Percentiles rank a stretch among this genome's conserved stretches.
phyloP scores from a whole-genome alignment of 92 coral and sea anemone genomes.

The Scolanthus callimorphus region DNA sequence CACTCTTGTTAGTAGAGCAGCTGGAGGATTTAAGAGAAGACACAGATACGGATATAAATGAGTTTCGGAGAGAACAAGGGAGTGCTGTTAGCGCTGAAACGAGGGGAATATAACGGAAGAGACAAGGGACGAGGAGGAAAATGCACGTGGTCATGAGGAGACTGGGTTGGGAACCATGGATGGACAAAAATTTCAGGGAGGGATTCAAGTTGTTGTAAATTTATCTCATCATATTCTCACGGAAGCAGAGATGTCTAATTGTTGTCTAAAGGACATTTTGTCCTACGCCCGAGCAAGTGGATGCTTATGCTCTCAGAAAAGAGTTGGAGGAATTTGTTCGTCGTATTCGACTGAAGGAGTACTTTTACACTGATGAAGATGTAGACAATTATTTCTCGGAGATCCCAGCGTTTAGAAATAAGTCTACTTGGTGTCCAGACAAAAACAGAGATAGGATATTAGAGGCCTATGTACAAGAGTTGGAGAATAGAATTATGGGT shows the following conservation, averaged over 20 bases:
- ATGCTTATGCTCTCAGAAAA: too few species aligned
- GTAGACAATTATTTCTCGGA: too few species aligned
- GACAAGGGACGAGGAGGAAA: neutral
- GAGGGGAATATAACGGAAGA: neutral
- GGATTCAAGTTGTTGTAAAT: neutral
- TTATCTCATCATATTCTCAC: neutral
- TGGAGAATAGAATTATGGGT: constrained; percentile 10
- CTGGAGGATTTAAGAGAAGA: neutral
- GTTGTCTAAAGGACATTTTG: neutral
- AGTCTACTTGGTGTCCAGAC: too few species aligned
- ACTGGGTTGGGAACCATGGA: neutral
- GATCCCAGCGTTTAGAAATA: too few species aligned
- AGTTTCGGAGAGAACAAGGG: neutral
- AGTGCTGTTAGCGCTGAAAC: neutral
- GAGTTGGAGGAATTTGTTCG: too few species aligned
- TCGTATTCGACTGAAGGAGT: too few species aligned
- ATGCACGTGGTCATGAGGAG: neutral
- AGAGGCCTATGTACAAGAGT: constrained; percentile 12
- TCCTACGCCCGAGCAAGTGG: too few species aligned
- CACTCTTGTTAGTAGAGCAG: neutral
- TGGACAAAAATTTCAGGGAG: neutral
- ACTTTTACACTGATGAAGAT: too few species aligned
- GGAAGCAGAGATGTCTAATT: neutral
- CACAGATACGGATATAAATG: neutral
- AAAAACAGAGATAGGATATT: too few species aligned